phyloP scores from a whole-genome alignment of 1,140 invertebrate species.

The Dinothrombium tinctorium region DNA sequence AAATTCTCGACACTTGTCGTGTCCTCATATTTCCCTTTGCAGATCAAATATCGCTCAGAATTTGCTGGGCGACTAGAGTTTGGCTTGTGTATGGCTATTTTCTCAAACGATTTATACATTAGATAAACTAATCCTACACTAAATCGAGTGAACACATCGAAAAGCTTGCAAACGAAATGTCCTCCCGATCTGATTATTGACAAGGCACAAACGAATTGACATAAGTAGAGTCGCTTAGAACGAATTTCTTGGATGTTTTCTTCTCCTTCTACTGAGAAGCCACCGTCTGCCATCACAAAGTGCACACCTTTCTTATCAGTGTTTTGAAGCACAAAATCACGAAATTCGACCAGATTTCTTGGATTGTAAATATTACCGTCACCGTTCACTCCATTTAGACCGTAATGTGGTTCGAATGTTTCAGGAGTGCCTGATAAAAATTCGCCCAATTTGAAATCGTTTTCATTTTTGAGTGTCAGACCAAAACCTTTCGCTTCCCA shows the following conservation, averaged over 20 bases:
- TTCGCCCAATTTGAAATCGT: slow-evolving; percentile 78
- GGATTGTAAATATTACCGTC: slow-evolving; percentile 76
- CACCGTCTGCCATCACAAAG: slow-evolving; percentile 94
- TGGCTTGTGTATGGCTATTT: slow-evolving; percentile 75
- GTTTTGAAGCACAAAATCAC: slow-evolving; percentile 42
- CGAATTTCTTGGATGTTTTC: slow-evolving; percentile 91
- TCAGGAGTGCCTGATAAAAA: slow-evolving; percentile 78
- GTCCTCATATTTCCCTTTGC: slow-evolving; percentile 42
- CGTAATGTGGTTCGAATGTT: slow-evolving; percentile 85
- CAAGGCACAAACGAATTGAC: slow-evolving; percentile 72
- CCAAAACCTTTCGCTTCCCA: slow-evolving; percentile 83
- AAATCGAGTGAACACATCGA: slow-evolving; percentile 84
- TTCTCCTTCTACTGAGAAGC: slow-evolving; percentile 81
- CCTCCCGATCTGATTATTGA: slow-evolving; percentile 51
- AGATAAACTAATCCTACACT: slow-evolving; percentile 78
- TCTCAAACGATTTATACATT: slow-evolving; percentile 70
- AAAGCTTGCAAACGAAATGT: slow-evolving; percentile 88
- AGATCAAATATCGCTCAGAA: slow-evolving; percentile 87
- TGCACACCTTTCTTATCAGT: slow-evolving; percentile 63
- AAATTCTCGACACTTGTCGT: slow-evolving; percentile 35
- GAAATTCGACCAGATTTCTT: slow-evolving; percentile 51
- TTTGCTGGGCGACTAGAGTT: slow-evolving; percentile 89
- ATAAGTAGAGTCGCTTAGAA: slow-evolving; percentile 78
- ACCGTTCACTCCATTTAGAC: slow-evolving; percentile 37
- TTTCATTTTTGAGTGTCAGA: slow-evolving; percentile 59